Evolutionary conservation across 2,797 vertebrate genomes (phyloP), one percentile per base, ranked within the genome.

Genomic region (Anomalospiza imberbis): DNA sequence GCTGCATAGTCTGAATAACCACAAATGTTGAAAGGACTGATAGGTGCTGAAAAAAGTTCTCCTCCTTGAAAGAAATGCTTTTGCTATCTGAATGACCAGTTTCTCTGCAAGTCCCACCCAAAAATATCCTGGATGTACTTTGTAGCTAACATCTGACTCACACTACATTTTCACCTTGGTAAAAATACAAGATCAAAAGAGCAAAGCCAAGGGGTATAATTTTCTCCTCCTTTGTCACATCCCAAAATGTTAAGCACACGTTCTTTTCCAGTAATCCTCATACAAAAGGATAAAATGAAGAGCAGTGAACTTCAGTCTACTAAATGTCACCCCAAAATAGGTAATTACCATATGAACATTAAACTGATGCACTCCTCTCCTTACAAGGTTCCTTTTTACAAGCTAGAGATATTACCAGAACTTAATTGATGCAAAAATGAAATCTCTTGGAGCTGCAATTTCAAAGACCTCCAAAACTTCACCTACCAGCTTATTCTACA

Each of bases 281-380:
- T 38, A 93, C 91, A 93, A 94, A 97, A 96, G 84, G 66, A 95
- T 91, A 71, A 96, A 95, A 95, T 57, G 80, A 93, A 93, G 72
- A 87, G 83, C 91, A 93, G 78, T 95, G 96, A 97, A 96, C 81
- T 97, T 95, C 85, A 92, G 93, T 87, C 95, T 96, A 96, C 94
- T 95, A 97, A 97, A 97, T 97, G 97, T 96, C 97, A 98, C 93
- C 93, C 93, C 95, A 95, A 97, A 97, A 97, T 75, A 96, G 91
- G 89, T 95, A 97, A 97, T 97, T 97, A 97, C 70, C 20, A 36
- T 11, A 75, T 53, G 95, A 96, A 89, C 93, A 95, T 97, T 97
- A 97, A 97, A 96, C 71, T 74, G 73, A 94, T 77, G 63, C 86
- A 60, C 58, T 93, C 73, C 32, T 82, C 50, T 95, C 66, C 72